Evolutionary conservation across 1,140 invertebrate genomes (phyloP), one percentile per base, ranked within the genome.

Genomic region (Linepithema humile): DNA sequence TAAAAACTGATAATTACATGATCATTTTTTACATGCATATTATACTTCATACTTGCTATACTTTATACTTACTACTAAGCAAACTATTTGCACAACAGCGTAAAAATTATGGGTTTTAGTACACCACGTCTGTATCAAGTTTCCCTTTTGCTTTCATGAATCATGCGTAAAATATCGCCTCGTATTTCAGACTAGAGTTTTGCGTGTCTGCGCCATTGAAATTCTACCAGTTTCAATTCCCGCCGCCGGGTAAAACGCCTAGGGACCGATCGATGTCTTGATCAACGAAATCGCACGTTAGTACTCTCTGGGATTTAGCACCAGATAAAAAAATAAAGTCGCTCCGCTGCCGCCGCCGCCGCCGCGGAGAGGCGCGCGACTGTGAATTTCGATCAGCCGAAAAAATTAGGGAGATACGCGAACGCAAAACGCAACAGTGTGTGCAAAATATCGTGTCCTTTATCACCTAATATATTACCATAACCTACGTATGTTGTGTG

Each of bases 361-460:
- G 60, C 60, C n/a, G 32, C 72, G 85, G 50, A 50, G 70, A 64
- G 82, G 72, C 38, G 57, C 43, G 62, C 45, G 60, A 65, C 17
- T 15, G 55, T 67, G 53, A 57, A 53, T 64, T 85, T 45, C 48
- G 43, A 82, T 38, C 38, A 78, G 29, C 5, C 62, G 43, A 84
- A 15, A 26, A 50, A 29, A 53, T 48, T 17, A 35, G 35, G 29
- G 23, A 20, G 53, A 85, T 53, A 55, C n/a, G 69, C 48, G 26
- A 29, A 29, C 74, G 73, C 55, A 20, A 50, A 88, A 84, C 73
- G 53, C 57, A 86, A 89, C 78, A 67, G 23, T 82, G 74, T 55
- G 73, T 83, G 87, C 82, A 89, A 89, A 88, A 89, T 88, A 88
- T 89, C 67, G 40, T 74, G 78, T 77, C 53, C 23, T 77, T 88